Conservation (phyloP, 2,113 vertebrate species). For the Brachirus orientalis region DNA sequence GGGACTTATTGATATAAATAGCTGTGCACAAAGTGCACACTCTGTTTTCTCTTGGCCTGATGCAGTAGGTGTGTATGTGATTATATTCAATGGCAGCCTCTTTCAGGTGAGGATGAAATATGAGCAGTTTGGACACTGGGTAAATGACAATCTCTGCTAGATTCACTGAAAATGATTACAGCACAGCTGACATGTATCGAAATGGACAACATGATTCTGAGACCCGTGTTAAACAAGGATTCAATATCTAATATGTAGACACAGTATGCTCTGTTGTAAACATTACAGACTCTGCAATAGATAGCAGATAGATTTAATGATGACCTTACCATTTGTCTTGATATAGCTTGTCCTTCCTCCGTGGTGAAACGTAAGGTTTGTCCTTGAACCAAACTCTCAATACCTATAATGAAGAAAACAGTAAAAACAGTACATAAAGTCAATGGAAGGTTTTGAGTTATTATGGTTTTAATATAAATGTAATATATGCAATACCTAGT, state of each 20-base stretch:
- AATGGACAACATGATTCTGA: conserved; percentile 71
- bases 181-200: conserved; percentile 72
- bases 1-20: conserved; percentile 90
- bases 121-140: conserved; percentile 81
- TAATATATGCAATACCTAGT: conserved; percentile 3
- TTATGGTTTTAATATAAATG: conserved; percentile 34
- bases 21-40: conserved; percentile 87
- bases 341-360: conserved; percentile 72
- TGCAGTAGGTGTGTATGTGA: conserved; percentile 78
- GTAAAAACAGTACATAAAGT: conserved; percentile 1
- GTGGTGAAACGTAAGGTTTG: conserved; percentile 51
- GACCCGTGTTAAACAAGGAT: conserved; percentile 73
- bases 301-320: conserved; percentile 77
- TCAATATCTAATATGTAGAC: conserved; percentile 77
- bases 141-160: conserved; percentile 84
- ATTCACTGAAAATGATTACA: conserved; percentile 81
- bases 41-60: conserved; percentile 84
- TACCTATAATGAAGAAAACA: conserved; percentile 49
- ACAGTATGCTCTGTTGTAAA: conserved; percentile 66
- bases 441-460: conserved; percentile 1
- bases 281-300: conserved; percentile 67
- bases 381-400: conserved; percentile 66
- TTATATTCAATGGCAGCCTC: conserved; percentile 80
- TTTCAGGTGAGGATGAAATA: conserved; percentile 84
- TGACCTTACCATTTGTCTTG: conserved; percentile 81